Evolutionary conservation across 2,797 vertebrate species (phyloP).

Genomic region (Hybognathus amarus): DNA sequence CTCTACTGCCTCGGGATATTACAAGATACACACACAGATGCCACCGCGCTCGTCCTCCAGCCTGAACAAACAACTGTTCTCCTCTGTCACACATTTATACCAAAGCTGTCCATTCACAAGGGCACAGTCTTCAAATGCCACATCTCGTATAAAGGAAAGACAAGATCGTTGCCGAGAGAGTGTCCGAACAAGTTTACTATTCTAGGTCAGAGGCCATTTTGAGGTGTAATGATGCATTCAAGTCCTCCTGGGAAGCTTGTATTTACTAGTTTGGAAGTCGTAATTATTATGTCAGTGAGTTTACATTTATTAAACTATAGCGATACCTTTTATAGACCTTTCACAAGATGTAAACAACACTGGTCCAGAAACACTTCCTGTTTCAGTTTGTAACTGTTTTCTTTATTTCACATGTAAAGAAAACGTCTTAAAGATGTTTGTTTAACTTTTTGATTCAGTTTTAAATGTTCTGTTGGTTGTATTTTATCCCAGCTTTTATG

Average conservation of each 20-base stretch:
- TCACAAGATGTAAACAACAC: too few relatives aligned
- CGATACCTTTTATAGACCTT: too few relatives aligned
- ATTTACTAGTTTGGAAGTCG: background rate
- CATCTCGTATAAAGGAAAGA: conserved; percentile 80
- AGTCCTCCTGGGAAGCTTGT: background rate
- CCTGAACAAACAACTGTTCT: conserved; percentile 73
- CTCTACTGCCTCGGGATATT: conserved; percentile 71
- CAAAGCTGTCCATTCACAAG: conserved; percentile 78
- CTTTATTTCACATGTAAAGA: too few relatives aligned
- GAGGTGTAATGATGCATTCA: background rate
- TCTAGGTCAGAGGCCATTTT: conserved; percentile 69
- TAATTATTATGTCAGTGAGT: background rate
- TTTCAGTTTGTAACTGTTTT: too few relatives aligned
- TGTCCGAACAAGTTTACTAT: conserved; percentile 79
- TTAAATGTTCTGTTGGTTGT: too few relatives aligned
- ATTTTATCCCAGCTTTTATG: too few relatives aligned
- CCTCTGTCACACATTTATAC: conserved; percentile 79
- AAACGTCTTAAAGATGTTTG: too few relatives aligned
- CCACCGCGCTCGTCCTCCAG: conserved; percentile 67
- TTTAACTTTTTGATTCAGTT: too few relatives aligned
- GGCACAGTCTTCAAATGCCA: conserved; percentile 80
- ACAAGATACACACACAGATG: conserved; percentile 76
- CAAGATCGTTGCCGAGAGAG: conserved; percentile 77
- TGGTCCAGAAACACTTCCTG: too few relatives aligned
- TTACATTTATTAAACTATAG: background rate